A percentile compares a stretch with the other conserved stretches of the same genome.
These are phyloP conservation scores for Zoanthus sansibaricus DNA, from an alignment of 92 coral and sea anemone genomes.

Conservation along the genomic window DNA sequence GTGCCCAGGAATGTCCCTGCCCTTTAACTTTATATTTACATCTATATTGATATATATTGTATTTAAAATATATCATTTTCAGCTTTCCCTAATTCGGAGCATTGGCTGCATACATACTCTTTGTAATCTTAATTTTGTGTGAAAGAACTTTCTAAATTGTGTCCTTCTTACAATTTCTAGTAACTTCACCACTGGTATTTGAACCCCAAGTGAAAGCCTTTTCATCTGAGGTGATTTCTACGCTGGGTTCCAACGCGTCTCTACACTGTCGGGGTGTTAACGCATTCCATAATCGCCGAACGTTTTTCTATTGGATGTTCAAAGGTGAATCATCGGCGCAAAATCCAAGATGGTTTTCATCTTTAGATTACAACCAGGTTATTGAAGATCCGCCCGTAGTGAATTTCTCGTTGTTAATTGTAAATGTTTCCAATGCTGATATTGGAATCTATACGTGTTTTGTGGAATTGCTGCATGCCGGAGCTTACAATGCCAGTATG, in stretches of 20 bases:
- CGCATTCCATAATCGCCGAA: background rate
- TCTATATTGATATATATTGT: too few species aligned
- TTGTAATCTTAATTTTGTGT: too few species aligned
- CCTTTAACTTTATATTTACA: too few species aligned
- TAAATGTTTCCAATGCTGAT: constrained; percentile 28
- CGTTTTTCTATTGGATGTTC: constrained; percentile 32
- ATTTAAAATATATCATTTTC: too few species aligned
- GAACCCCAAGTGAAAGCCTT: constrained; percentile 16
- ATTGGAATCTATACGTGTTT: constrained; percentile 26
- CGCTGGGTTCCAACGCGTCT: constrained; percentile 25
- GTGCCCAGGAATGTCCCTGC: too few species aligned
- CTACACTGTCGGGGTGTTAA: constrained; percentile 32
- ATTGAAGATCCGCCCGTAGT: constrained; percentile 3
- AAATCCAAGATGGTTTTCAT: constrained; percentile 6
- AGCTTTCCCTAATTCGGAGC: too few species aligned
- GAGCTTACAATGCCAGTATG: constrained; percentile 25
- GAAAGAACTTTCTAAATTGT: background rate
- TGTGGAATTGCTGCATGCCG: background rate
- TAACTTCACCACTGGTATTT: background rate
- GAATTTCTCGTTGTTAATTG: constrained; percentile 19
- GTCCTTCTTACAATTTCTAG: background rate
- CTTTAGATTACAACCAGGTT: background rate
- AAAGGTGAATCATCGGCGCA: background rate
- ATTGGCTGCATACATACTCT: too few species aligned
- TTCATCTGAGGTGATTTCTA: constrained; percentile 10